Evolutionary conservation across 2,888 invertebrate genomes (phyloP).

Genomic region (Pyrocoelia pectoralis): DNA sequence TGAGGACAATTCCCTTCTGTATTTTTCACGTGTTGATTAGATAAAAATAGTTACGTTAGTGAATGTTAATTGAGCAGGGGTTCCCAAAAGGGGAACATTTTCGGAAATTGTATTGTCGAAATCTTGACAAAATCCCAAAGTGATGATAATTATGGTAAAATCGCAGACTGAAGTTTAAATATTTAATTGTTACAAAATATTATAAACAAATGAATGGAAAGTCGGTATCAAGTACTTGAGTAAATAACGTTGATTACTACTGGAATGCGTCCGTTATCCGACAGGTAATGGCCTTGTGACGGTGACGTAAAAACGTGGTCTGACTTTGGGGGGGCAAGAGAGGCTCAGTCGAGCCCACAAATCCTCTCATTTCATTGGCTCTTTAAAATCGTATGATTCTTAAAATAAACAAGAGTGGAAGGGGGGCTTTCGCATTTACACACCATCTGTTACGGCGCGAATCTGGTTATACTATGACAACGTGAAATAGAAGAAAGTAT

Average conservation of each 20-base stretch:
- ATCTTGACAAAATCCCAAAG: no score
- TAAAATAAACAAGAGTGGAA: constrained; percentile 40
- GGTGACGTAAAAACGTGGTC: constrained; percentile 25
- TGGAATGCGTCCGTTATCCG: constrained; percentile 27
- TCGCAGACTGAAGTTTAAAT: no score
- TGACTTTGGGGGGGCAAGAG: constrained; percentile 29
- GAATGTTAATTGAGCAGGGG: no score
- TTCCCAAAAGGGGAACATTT: no score
- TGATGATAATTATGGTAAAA: no score
- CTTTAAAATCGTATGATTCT: constrained; percentile 46
- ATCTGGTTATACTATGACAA: constrained; percentile 31
- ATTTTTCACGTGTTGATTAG: no score
- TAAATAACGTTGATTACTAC: constrained; percentile 20
- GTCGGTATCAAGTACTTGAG: not conserved
- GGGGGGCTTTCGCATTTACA: constrained; percentile 35
- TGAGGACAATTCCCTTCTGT: no score
- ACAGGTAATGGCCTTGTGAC: constrained; percentile 31
- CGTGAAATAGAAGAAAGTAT: constrained; percentile 23
- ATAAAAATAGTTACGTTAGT: no score
- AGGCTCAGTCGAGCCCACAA: constrained; percentile 44
- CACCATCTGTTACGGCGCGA: constrained; percentile 36
- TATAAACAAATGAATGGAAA: not conserved
- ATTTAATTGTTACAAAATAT: no score
- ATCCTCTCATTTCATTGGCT: constrained; percentile 37
- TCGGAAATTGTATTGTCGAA: no score